Percentiles rank a stretch among this genome's conserved stretches.
phyloP scores from a whole-genome alignment of 2,888 invertebrate species.

The Leptopterna dolabrata region DNA sequence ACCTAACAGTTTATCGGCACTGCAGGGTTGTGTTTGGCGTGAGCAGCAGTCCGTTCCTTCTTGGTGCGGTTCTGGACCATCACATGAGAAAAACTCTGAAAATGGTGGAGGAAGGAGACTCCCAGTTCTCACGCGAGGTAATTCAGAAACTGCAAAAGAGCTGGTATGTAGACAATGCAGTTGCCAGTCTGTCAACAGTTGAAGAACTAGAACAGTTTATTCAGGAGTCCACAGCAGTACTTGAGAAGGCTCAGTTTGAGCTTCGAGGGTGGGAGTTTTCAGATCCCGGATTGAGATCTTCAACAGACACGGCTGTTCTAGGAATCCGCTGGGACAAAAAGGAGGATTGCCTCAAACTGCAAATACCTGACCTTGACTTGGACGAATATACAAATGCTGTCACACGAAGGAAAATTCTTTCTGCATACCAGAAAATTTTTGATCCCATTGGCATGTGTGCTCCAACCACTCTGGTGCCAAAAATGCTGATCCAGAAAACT shows the following conservation, averaged over 20 bases:
- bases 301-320: background rate
- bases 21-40: conserved; percentile 53
- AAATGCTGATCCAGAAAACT: conserved; percentile 53
- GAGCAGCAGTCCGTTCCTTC: conserved; percentile 50
- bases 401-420: background rate
- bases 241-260: background rate
- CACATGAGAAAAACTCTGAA: conserved; percentile 6
- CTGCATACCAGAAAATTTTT: conserved; percentile 17
- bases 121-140: too few species aligned
- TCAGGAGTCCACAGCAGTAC: background rate
- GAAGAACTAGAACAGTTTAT: background rate
- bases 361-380: background rate
- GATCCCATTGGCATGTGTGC: conserved; percentile 59
- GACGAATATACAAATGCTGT: background rate
- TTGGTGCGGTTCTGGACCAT: conserved; percentile 50
- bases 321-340: conserved; percentile 35
- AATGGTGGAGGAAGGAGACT: background rate
- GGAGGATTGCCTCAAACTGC: background rate
- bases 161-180: conserved; percentile 49
- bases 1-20: conserved; percentile 41
- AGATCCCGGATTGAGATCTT: background rate
- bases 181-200: background rate
- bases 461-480: conserved; percentile 59
- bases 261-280: conserved; percentile 39
- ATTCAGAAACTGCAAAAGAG: background rate